Evolutionary conservation across 2,888 invertebrate genomes (phyloP), one percentile per base, ranked within the genome.

Genomic region (Hedya salicella): DNA sequence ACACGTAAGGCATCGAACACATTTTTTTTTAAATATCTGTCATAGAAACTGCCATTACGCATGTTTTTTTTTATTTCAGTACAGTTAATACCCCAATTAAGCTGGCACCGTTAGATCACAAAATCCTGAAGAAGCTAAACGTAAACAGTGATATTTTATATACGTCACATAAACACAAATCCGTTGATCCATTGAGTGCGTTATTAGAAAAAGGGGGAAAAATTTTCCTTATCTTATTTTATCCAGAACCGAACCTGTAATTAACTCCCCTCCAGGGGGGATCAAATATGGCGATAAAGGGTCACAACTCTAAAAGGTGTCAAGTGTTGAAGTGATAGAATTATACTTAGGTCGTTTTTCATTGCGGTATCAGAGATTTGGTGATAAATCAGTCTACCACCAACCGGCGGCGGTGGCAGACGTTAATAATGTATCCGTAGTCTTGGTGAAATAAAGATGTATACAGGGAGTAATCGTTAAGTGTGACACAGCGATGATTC

Each of bases 161-260:
- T 36, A 36, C 30, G n/a, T 44, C 17, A 8, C 16, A 36, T 49
- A 44, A 44, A 50, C 32, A 44, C n/a, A 46, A 62, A 21, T 48
- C 54, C 39, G 62, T 46, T 3, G 14, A 56, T 25, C 46, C 56
- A 16, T 46, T 16, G 32, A 64, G 42, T 49, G 50, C n/a, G 50
- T 44, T 59, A 64, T 57, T 44, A 64, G 57, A 59, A 59, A 64
- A 44, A 14, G 44, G n/a, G 46, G 44, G 57, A 32, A 63, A 62
- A 63, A 57, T n/a, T 16, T 3, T 21, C n/a, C 50, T 64, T 57
- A 57, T 50, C 49, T 64, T 57, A 64, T 64, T 64, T 64, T 64
- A 64, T 64, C 50, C 57, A 4, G 21, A 49, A n/a, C 30, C 53
- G 14, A 40, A 62, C 48, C 42, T 59, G 49, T 64, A 64, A 64